These are phyloP conservation scores for Lordiphosa andalusiaca DNA, from an alignment of 2,888 invertebrate genomes.

Conservation along the genomic window DNA sequence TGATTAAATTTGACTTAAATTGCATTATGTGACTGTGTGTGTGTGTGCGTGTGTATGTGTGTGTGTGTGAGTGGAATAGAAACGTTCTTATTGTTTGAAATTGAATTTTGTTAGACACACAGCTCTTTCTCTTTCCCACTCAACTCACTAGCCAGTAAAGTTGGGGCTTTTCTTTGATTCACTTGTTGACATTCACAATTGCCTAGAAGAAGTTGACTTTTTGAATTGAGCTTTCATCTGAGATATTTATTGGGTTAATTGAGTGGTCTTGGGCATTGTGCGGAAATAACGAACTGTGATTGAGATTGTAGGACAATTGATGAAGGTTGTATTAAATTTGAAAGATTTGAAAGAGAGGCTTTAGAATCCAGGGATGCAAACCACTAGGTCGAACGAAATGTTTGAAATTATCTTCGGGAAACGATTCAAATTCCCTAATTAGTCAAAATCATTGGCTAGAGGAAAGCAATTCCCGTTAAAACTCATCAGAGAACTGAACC, in stretches of 20 bases:
- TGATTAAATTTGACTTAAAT: constrained; percentile 72
- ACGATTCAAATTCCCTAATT: too few species aligned
- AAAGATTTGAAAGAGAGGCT: neutral
- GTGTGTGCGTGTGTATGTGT: constrained; percentile 21
- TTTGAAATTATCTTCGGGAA: too few species aligned
- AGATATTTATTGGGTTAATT: constrained; percentile 57
- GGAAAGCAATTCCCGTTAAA: too few species aligned
- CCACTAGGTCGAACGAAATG: too few species aligned
- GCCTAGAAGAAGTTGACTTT: constrained; percentile 26
- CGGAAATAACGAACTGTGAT: constrained; percentile 1
- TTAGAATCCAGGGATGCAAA: too few species aligned
- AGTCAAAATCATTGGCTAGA: too few species aligned
- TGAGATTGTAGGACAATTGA: constrained; percentile 1
- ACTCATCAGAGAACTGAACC: too few species aligned
- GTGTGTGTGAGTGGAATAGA: constrained; percentile 19
- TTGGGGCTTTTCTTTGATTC: constrained; percentile 18
- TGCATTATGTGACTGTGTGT: constrained; percentile 54
- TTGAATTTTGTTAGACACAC: constrained; percentile 51
- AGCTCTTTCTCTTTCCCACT: constrained; percentile 3
- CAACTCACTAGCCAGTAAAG: constrained; percentile 17
- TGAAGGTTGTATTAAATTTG: neutral
- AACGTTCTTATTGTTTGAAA: constrained; percentile 56
- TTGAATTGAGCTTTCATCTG: constrained; percentile 33
- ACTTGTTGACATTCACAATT: constrained; percentile 60
- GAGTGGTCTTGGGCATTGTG: constrained; percentile 26